These are phyloP conservation scores for Mimumesa dahlbomi DNA, from an alignment of 2,888 invertebrate genomes.

Conservation along the genomic window DNA sequence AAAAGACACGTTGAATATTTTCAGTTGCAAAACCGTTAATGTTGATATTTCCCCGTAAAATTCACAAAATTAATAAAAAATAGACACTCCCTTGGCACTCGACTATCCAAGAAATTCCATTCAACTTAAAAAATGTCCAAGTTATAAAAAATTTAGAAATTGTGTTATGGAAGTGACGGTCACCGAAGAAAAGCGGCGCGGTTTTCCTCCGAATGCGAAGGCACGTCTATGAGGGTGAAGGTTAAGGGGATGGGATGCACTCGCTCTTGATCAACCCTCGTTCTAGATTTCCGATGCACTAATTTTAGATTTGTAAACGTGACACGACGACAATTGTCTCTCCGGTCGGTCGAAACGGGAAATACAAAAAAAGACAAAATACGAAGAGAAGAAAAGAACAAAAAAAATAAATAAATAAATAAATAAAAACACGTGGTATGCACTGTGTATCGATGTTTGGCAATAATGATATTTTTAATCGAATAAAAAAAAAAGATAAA, in stretches of 20 bases:
- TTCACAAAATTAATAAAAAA: too few relatives aligned
- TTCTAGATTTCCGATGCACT: conserved; percentile 26
- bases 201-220: background rate
- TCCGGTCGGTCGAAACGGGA: conserved; percentile 1
- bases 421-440: conserved; percentile 39
- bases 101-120: too few relatives aligned
- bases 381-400: too few relatives aligned
- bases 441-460: conserved; percentile 45
- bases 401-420: too few relatives aligned
- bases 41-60: too few relatives aligned
- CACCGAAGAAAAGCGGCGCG: background rate
- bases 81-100: too few relatives aligned
- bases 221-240: background rate
- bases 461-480: conserved; percentile 64
- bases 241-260: conserved; percentile 1
- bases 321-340: conserved; percentile 24
- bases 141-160: too few relatives aligned
- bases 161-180: too few relatives aligned
- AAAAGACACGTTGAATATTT: too few relatives aligned
- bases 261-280: conserved; percentile 19
- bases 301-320: conserved; percentile 25
- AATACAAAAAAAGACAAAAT: too few relatives aligned
- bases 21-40: too few relatives aligned
- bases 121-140: too few relatives aligned
- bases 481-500: conserved; percentile 34